These are phyloP conservation scores for Eupelmus urozonus DNA, from an alignment of 2,888 invertebrate genomes.

Conservation along the genomic window DNA sequence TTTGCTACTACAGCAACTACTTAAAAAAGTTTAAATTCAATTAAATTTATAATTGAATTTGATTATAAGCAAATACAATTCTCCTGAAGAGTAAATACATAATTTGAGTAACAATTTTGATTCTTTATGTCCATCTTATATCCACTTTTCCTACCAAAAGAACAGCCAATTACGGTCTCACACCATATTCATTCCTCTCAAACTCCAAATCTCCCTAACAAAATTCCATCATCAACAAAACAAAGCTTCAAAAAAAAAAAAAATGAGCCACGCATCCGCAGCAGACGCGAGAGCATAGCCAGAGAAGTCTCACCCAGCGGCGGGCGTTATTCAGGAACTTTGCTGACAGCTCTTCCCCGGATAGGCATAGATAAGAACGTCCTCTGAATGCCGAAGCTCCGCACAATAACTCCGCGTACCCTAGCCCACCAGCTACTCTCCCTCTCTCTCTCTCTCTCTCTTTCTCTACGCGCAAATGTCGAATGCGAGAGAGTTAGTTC, in stretches of 20 bases:
- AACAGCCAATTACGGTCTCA: neutral
- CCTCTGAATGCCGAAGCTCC: conserved; percentile 75
- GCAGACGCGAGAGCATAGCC: neutral
- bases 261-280: no score
- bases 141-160: no score
- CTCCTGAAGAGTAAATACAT: no score
- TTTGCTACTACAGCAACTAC: no score
- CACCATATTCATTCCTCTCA: neutral
- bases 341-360: conserved; percentile 77
- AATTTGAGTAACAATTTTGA: no score
- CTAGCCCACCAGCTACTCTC: no score
- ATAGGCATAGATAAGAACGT: conserved; percentile 77
- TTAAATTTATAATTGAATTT: no score
- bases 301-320: conserved; percentile 57
- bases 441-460: conserved; percentile 7
- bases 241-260: no score
- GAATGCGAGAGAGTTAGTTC: conserved; percentile 4
- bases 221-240: neutral
- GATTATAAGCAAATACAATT: no score
- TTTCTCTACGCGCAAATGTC: conserved; percentile 5
- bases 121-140: no score
- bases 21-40: no score
- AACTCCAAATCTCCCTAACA: neutral
- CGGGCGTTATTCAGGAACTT: conserved; percentile 76
- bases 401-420: no score